Evolutionary conservation across 2,888 invertebrate genomes (phyloP).

Genomic region (Hirtodrosophila alboralis): DNA sequence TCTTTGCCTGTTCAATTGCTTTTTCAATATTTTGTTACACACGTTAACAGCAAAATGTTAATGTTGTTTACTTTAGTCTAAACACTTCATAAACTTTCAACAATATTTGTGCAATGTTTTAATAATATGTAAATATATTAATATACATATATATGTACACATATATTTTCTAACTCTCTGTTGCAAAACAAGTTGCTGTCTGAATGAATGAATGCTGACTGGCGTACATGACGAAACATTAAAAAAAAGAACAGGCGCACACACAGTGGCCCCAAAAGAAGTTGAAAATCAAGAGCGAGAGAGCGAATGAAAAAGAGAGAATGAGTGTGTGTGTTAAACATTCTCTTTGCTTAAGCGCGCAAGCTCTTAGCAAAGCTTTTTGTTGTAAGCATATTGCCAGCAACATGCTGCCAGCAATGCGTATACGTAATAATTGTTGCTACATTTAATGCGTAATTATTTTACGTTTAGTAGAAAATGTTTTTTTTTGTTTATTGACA

Average conservation of each 20-base stretch:
- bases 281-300: constrained; percentile 33
- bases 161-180: constrained; percentile 5
- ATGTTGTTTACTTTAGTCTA: constrained; percentile 39
- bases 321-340: neutral
- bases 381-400: constrained; percentile 25
- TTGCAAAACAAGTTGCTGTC: constrained; percentile 66
- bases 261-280: constrained; percentile 53
- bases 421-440: constrained; percentile 55
- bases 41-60: constrained; percentile 44
- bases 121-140: neutral
- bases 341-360: no score
- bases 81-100: constrained; percentile 24
- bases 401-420: constrained; percentile 49
- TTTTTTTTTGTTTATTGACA: constrained; percentile 18
- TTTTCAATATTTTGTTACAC: constrained; percentile 64
- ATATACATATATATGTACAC: neutral
- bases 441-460: constrained; percentile 26
- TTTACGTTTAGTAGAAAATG: constrained; percentile 26
- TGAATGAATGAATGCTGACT: constrained; percentile 46
- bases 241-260: constrained; percentile 45
- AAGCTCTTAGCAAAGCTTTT: neutral
- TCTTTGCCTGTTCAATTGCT: constrained; percentile 56
- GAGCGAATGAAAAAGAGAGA: constrained; percentile 4
- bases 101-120: constrained; percentile 13
- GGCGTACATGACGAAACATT: constrained; percentile 42